phyloP scores from a whole-genome alignment of 2,797 vertebrate species.

The Spatula versicolor region DNA sequence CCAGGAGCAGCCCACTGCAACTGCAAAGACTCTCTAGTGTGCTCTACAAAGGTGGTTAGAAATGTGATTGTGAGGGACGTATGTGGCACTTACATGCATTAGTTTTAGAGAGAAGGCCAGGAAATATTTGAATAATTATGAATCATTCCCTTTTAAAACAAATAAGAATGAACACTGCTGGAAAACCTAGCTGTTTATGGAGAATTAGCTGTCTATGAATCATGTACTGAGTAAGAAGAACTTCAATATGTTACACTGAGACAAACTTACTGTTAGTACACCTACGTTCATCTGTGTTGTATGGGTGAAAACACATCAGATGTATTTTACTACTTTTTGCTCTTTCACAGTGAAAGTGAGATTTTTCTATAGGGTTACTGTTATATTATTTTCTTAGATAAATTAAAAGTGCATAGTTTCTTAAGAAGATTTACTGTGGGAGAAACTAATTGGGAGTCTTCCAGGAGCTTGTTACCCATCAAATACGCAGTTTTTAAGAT shows the following conservation, averaged over 20 bases:
- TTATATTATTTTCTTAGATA: not conserved
- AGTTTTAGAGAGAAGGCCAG: not conserved
- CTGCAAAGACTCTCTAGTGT: fast-evolving
- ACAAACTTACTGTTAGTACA: not conserved
- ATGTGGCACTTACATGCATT: not conserved
- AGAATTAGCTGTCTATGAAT: not conserved
- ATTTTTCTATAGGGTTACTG: not conserved
- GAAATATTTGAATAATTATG: not conserved
- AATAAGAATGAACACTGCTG: not conserved
- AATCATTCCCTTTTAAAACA: not conserved
- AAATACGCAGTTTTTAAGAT: not conserved
- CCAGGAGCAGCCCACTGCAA: not conserved
- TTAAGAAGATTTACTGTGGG: not conserved
- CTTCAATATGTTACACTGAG: not conserved
- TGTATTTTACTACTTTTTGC: not conserved
- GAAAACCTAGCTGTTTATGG: not conserved
- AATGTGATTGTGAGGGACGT: not conserved
- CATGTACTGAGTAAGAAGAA: not conserved
- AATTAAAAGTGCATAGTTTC: not conserved
- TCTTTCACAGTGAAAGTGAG: not conserved
- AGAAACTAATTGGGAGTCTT: not conserved
- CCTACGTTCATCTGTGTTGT: fast-evolving
- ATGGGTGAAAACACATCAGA: not conserved
- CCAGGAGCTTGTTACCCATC: not conserved
- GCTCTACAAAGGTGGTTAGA: not conserved